These are phyloP conservation scores for Catalaphyllia jardinei DNA, from an alignment of 64 coral and sea anemone species.

Conservation along the genomic window DNA sequence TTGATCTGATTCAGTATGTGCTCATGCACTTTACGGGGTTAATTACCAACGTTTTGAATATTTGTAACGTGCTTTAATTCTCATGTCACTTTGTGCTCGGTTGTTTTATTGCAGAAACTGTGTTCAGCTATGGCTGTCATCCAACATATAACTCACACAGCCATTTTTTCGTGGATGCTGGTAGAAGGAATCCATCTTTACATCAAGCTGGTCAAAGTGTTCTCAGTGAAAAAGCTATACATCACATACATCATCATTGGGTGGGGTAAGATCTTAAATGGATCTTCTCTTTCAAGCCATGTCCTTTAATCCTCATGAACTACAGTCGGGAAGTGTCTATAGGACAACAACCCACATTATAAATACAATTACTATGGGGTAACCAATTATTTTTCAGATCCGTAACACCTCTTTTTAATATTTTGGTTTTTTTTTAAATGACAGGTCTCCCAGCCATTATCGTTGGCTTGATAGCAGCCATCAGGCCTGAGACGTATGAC, in stretches of 20 bases:
- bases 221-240: constrained; percentile 52
- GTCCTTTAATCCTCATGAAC: too few relatives aligned
- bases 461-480: constrained; percentile 25
- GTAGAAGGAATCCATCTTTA: constrained; percentile 80
- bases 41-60: background rate
- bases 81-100: background rate
- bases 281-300: too few relatives aligned
- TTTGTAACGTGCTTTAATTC: background rate
- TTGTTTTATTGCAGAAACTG: constrained; percentile 19
- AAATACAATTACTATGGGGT: too few relatives aligned
- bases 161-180: constrained; percentile 70
- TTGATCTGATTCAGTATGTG: too few relatives aligned
- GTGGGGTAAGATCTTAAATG: constrained; percentile 49
- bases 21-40: too few relatives aligned
- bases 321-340: too few relatives aligned
- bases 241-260: constrained; percentile 63
- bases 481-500: constrained; percentile 24
- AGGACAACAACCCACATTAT: too few relatives aligned
- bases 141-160: constrained; percentile 47
- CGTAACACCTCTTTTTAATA: background rate
- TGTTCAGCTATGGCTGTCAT: constrained; percentile 50
- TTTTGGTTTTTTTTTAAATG: background rate
- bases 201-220: constrained; percentile 76
- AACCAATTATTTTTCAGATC: background rate
- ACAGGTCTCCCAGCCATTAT: constrained; percentile 11